phyloP scores from a whole-genome alignment of 1,140 invertebrate genomes.

The Scaptodrosophila lebanonensis region DNA sequence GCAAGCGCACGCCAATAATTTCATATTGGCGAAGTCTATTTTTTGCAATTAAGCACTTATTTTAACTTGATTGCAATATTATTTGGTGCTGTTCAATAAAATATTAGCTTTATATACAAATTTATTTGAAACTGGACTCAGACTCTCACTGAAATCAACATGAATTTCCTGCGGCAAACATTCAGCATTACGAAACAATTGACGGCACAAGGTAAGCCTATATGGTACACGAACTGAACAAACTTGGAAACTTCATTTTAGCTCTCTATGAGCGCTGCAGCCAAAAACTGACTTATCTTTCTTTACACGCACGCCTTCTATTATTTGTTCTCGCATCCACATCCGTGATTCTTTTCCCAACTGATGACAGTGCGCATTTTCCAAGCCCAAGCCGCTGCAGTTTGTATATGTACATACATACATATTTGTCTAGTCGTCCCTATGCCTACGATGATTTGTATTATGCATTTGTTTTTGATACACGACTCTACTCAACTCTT shows the following conservation, averaged over 20 bases:
- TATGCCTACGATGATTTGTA: conserved; percentile 28
- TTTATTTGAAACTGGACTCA: background rate
- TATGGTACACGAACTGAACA: background rate
- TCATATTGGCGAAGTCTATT: conserved; percentile 7
- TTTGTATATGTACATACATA: background rate
- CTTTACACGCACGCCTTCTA: background rate
- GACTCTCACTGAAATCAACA: conserved; percentile 8
- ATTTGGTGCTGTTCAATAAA: background rate
- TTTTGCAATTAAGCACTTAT: background rate
- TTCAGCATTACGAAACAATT: conserved; percentile 75
- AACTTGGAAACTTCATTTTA: background rate
- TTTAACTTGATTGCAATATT: background rate
- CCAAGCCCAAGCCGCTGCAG: background rate
- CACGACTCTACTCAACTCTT: conserved; percentile 22
- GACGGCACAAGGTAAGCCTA: conserved; percentile 53
- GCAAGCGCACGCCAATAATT: conserved; percentile 4
- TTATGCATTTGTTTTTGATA: conserved; percentile 22
- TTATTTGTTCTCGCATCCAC: conserved; percentile 1
- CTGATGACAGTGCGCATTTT: conserved; percentile 36
- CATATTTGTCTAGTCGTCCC: conserved; percentile 12
- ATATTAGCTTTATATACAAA: too few species aligned
- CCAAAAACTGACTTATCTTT: background rate
- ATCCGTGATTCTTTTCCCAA: background rate
- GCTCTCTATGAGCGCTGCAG: background rate
- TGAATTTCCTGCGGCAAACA: conserved; percentile 75